These are phyloP conservation scores for Noctua comes DNA, from an alignment of 2,888 invertebrate species.

Conservation along the genomic window DNA sequence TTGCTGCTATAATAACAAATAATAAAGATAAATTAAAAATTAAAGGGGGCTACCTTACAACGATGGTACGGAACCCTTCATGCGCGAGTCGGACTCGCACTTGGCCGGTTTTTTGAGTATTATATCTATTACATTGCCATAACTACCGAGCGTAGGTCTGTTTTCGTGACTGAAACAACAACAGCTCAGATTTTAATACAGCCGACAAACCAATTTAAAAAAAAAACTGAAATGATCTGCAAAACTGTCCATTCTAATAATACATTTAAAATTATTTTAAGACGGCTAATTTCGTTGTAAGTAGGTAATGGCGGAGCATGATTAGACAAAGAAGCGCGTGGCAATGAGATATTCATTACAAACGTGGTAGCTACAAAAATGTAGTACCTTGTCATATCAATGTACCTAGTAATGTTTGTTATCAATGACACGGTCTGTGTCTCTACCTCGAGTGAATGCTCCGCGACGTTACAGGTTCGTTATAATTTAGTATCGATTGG, in stretches of 20 bases:
- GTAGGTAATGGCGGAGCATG: not conserved
- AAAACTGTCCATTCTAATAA: not conserved
- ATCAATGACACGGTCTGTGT: constrained; percentile 21
- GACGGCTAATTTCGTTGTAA: constrained; percentile 9
- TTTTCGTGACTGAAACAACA: not conserved
- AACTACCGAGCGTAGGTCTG: not conserved
- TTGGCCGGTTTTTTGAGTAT: no score
- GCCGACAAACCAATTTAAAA: constrained; percentile 1
- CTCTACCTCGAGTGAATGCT: constrained; percentile 1
- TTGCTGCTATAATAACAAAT: no score
- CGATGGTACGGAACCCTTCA: no score
- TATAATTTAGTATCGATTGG: constrained; percentile 76
- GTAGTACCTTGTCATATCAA: not conserved
- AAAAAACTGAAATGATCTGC: not conserved
- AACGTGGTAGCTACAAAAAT: not conserved
- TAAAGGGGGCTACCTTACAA: no score
- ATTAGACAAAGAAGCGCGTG: constrained; percentile 27
- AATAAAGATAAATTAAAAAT: no score
- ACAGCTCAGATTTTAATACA: not conserved
- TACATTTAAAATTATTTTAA: constrained; percentile 16
- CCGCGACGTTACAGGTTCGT: constrained; percentile 48
- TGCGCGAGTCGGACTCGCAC: no score
- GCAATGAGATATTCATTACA: not conserved
- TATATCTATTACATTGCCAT: not conserved
- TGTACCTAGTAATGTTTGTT: constrained; percentile 14